phyloP scores from a whole-genome alignment of 2,797 vertebrate species.

The Staurois parvus region DNA sequence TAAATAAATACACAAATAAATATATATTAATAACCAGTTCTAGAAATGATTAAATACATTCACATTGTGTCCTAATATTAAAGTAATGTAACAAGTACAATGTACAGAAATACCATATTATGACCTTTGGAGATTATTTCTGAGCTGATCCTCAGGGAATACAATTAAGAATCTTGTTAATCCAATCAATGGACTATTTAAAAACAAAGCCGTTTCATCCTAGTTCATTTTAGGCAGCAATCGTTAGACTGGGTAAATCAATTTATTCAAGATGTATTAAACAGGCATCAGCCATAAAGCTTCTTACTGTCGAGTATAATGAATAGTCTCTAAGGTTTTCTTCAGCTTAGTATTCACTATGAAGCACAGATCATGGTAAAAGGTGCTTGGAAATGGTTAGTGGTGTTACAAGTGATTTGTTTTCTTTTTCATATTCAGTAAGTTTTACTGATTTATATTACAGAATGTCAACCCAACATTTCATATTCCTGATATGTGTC shows the following conservation, averaged over 20 bases:
- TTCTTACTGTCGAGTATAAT: not conserved
- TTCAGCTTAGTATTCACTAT: not conserved
- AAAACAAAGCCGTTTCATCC: not conserved
- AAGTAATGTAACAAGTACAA: not conserved
- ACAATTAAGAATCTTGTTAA: conserved; percentile 3
- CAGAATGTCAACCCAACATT: too few relatives aligned
- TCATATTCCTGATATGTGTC: too few relatives aligned
- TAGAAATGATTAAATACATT: too few relatives aligned
- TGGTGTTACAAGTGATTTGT: too few relatives aligned
- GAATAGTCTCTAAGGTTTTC: not conserved
- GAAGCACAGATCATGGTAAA: too few relatives aligned
- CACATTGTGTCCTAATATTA: not conserved
- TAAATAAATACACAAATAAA: too few relatives aligned
- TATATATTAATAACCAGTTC: too few relatives aligned
- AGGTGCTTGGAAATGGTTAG: too few relatives aligned
- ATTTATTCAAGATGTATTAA: conserved; percentile 18
- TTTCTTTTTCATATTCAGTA: too few relatives aligned
- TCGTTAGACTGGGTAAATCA: not conserved
- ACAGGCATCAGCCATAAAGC: not conserved
- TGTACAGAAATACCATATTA: not conserved
- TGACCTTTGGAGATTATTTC: not conserved
- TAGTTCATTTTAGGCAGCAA: not conserved
- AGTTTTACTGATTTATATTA: too few relatives aligned
- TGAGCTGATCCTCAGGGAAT: not conserved
- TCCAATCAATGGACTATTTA: conserved; percentile 2